These are phyloP conservation scores for Ornithorhynchus anatinus DNA, from an alignment of 2,113 vertebrate genomes.

Conservation along the genomic window DNA sequence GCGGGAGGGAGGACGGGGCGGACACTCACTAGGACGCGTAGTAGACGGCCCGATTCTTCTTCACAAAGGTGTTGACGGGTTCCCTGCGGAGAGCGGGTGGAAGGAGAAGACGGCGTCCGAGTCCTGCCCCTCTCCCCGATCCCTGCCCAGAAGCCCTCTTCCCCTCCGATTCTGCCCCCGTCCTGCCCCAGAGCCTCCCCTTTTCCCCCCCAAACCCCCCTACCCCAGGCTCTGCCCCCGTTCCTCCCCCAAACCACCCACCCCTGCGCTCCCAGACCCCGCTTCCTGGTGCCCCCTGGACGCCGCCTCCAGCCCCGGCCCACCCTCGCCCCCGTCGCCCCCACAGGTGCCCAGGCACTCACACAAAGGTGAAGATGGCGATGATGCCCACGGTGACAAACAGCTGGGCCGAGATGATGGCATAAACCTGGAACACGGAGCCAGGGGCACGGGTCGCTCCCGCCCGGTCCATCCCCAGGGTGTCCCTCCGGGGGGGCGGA, in stretches of 20 bases:
- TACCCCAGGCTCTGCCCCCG: neutral
- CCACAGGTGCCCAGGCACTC: conserved; percentile 42
- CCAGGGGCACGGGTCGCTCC: neutral
- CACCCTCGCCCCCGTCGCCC: neutral
- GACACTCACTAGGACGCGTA: conserved; percentile 88
- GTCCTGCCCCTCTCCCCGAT: accelerated
- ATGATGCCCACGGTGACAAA: conserved; percentile 84
- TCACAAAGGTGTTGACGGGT: conserved; percentile 75
- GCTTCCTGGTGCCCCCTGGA: neutral
- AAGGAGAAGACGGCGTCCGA: neutral
- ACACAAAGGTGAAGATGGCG: conserved; percentile 82
- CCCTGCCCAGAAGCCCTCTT: neutral
- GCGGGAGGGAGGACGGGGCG: neutral
- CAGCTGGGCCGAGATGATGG: conserved; percentile 88
- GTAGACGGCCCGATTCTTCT: conserved; percentile 75
- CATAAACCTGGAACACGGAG: conserved; percentile 81
- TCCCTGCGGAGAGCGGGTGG: conserved; percentile 61
- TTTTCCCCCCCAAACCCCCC: neutral
- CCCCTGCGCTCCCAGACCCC: neutral
- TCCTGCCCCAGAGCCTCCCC: neutral
- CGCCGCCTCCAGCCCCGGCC: too few relatives aligned
- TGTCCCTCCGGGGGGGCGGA: too few relatives aligned
- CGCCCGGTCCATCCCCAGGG: neutral
- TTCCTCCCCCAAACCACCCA: neutral
- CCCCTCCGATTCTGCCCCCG: too few relatives aligned